Evolutionary conservation across 2,797 vertebrate species (phyloP).

Genomic region (Dromococcyx pavoninus): DNA sequence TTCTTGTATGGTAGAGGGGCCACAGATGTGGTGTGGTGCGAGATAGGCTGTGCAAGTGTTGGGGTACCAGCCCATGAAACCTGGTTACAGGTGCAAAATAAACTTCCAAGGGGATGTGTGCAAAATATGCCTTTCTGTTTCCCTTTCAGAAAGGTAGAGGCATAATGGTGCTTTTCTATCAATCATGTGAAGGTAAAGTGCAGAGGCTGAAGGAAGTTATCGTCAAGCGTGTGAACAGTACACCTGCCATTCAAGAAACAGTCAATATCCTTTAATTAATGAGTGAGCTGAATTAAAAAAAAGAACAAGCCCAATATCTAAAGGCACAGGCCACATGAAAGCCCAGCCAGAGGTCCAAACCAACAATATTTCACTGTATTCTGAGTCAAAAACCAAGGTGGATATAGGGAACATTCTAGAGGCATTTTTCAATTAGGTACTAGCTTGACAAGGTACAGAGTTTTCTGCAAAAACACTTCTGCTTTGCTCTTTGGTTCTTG

Average conservation of each 20-base stretch:
- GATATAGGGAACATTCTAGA: background rate
- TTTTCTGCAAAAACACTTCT: background rate
- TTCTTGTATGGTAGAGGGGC: background rate
- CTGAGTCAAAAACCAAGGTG: background rate
- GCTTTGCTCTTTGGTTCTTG: background rate
- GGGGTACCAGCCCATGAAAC: rapidly evolving
- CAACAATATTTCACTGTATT: background rate
- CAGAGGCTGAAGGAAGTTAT: background rate
- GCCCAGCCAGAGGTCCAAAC: background rate
- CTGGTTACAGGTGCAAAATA: background rate
- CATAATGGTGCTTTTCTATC: background rate
- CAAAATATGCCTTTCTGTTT: background rate
- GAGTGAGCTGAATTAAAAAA: background rate
- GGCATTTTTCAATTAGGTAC: background rate
- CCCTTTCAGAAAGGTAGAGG: background rate
- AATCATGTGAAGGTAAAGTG: background rate
- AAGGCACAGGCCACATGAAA: background rate
- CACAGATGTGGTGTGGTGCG: rapidly evolving
- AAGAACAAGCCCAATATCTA: background rate
- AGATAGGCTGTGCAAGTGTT: background rate
- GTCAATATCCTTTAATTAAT: background rate
- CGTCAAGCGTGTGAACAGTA: background rate
- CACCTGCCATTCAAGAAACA: background rate
- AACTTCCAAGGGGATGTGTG: background rate
- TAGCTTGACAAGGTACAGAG: background rate